phyloP scores from a whole-genome alignment of 2,888 invertebrate genomes.

The Rotaria socialis region DNA sequence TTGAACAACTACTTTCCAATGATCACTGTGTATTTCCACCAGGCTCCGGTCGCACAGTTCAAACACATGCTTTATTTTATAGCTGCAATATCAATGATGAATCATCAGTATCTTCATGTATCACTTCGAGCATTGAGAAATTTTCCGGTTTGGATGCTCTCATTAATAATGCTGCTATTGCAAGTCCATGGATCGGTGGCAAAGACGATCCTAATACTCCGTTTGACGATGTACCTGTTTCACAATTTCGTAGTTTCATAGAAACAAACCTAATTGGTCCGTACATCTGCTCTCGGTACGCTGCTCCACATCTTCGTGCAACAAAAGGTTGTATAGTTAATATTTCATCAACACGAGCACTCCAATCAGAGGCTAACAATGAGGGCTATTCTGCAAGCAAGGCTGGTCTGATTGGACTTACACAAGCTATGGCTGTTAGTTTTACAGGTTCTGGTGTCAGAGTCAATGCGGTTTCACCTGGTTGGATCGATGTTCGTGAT shows the following conservation, averaged over 20 bases:
- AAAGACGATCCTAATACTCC: neutral
- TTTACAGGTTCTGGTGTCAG: neutral
- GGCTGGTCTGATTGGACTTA: neutral
- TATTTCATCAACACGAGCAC: neutral
- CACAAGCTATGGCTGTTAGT: conserved; percentile 5
- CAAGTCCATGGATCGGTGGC: neutral
- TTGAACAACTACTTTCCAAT: neutral
- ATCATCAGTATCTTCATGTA: neutral
- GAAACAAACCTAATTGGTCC: neutral
- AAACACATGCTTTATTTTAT: neutral
- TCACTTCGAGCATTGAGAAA: neutral
- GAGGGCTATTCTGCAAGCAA: neutral
- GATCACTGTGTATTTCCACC: neutral
- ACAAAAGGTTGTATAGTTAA: neutral
- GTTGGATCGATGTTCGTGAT: neutral
- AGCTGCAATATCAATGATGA: neutral
- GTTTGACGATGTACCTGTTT: neutral
- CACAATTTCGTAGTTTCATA: neutral
- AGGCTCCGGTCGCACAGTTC: neutral
- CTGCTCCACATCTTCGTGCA: neutral
- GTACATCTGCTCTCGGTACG: neutral
- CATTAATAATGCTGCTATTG: neutral
- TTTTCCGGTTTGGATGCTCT: neutral
- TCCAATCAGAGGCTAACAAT: neutral
- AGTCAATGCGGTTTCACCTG: neutral